phyloP scores from a whole-genome alignment of 2,888 invertebrate species.

The Drosophila borborema region DNA sequence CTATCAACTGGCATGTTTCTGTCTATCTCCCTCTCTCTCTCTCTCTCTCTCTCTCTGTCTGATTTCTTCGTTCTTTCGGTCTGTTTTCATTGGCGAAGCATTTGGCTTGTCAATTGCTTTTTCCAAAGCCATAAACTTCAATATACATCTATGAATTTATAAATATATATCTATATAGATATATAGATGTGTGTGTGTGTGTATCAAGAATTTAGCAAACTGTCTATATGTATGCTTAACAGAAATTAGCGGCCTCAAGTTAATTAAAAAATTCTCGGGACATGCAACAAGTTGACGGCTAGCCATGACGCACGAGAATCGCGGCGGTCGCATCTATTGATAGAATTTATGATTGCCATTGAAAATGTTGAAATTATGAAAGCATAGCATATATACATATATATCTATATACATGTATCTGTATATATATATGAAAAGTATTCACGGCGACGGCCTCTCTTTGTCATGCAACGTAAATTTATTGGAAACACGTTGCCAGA shows the following conservation, averaged over 20 bases:
- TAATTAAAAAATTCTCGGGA: constrained; percentile 61
- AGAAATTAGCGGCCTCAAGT: constrained; percentile 62
- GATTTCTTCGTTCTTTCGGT: neutral
- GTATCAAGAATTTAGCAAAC: constrained; percentile 29
- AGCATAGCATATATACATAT: constrained; percentile 4
- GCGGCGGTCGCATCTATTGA: constrained; percentile 55
- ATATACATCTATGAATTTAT: constrained; percentile 2
- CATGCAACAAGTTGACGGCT: constrained; percentile 80
- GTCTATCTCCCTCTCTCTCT: neutral
- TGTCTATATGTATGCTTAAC: constrained; percentile 38
- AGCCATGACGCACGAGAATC: constrained; percentile 68
- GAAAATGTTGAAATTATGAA: constrained; percentile 60
- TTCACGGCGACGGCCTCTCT: constrained; percentile 55
- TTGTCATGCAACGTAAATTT: constrained; percentile 62
- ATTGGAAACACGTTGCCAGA: constrained; percentile 68
- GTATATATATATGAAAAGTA: constrained; percentile 36
- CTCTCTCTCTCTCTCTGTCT: neutral
- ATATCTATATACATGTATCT: neutral
- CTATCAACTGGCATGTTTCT: constrained; percentile 29
- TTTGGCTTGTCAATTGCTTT: constrained; percentile 36
- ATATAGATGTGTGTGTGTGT: neutral
- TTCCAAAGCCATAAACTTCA: constrained; percentile 24
- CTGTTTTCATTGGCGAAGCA: constrained; percentile 5
- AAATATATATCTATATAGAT: neutral
- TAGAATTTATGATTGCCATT: constrained; percentile 75